These are phyloP conservation scores for Diplosoma virens DNA, from an alignment of 23 tunicate genomes.

Conservation along the genomic window DNA sequence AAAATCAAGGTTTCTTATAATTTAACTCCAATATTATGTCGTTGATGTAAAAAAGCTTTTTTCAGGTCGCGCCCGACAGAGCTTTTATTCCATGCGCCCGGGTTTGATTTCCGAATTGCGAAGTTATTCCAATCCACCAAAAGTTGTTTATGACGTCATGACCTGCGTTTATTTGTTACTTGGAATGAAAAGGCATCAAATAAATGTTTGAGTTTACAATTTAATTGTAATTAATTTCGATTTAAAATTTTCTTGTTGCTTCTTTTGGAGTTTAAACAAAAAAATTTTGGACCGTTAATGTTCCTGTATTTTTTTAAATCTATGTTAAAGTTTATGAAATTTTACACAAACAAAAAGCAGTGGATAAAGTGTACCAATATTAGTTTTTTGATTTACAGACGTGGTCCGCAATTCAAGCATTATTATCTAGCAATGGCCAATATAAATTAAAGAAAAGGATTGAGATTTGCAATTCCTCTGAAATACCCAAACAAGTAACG, in stretches of 20 bases:
- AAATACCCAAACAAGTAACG: neutral
- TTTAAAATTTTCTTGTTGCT: no score
- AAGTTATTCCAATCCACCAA: constrained; percentile 78
- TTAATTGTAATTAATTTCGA: neutral
- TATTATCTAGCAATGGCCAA: constrained; percentile 33
- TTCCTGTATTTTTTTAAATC: no score
- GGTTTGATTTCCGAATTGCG: constrained; percentile 51
- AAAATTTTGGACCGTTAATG: no score
- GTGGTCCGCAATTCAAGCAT: constrained; percentile 45
- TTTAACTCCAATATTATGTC: no score
- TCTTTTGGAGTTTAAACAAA: no score
- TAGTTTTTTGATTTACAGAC: no score
- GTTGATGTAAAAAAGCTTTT: no score
- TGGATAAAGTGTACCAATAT: no score
- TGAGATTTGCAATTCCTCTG: constrained; percentile 1
- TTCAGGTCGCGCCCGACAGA: constrained; percentile 23
- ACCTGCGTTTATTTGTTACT: constrained; percentile 74
- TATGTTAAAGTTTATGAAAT: no score
- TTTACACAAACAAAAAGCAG: no score
- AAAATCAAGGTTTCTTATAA: constrained; percentile 27
- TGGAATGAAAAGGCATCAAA: neutral
- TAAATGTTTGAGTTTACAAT: constrained; percentile 1
- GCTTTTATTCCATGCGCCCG: constrained; percentile 14
- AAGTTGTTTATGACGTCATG: constrained; percentile 82
- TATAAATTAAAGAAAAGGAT: constrained; percentile 40